Evolutionary conservation across 2,797 vertebrate species (phyloP).

Genomic region (Anableps anableps): DNA sequence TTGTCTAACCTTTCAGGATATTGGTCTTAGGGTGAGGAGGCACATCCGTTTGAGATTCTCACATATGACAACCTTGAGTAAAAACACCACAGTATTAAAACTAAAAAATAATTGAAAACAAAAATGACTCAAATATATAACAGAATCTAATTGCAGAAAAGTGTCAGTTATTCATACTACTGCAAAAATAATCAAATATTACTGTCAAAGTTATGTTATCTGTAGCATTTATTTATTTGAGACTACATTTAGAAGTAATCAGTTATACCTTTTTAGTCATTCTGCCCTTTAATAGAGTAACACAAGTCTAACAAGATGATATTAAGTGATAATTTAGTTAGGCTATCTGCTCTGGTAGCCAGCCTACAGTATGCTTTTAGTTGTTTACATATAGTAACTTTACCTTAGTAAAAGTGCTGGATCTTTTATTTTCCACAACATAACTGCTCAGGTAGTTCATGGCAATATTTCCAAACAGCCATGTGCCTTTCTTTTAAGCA

Average conservation of each 20-base stretch:
- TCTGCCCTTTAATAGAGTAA: background rate
- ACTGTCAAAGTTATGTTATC: background rate
- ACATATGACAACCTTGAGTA: background rate
- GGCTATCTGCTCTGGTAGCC: background rate
- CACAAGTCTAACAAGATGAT: background rate
- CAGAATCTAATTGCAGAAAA: background rate
- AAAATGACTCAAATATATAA: background rate
- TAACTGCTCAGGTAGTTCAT: background rate
- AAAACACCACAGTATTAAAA: background rate
- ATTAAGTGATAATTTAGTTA: background rate
- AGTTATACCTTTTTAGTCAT: background rate
- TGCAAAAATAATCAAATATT: background rate
- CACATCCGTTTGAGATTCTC: background rate
- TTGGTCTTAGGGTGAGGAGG: constrained; percentile 1
- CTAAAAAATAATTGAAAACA: background rate
- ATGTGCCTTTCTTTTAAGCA: background rate
- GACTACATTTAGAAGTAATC: background rate
- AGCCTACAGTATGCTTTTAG: background rate
- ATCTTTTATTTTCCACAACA: background rate
- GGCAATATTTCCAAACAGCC: background rate
- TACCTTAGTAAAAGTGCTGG: background rate
- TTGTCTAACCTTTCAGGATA: constrained; percentile 6
- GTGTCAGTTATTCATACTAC: background rate
- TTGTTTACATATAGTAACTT: background rate
- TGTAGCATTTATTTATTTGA: background rate